These are phyloP conservation scores for Conistra vaccinii DNA, from an alignment of 2,888 invertebrate species.

Conservation along the genomic window DNA sequence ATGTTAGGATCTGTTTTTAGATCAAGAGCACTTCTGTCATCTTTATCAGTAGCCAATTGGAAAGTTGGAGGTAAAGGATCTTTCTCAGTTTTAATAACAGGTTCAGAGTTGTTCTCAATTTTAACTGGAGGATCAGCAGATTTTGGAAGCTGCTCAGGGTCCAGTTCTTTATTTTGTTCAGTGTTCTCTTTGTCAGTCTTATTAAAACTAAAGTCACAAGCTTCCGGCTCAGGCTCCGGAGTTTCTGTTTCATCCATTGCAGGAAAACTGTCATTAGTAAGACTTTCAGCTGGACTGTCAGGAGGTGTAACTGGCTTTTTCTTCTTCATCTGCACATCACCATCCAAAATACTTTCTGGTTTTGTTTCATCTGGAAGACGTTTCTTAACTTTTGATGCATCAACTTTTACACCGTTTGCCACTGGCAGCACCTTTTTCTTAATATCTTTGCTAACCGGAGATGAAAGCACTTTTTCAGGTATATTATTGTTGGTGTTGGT, in stretches of 20 bases:
- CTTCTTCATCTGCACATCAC: conserved; percentile 91
- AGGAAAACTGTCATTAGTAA: conserved; percentile 96
- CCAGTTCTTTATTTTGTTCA: conserved; percentile 83
- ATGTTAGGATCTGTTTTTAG: conserved; percentile 83
- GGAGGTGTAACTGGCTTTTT: conserved; percentile 89
- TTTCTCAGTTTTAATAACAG: conserved; percentile 83
- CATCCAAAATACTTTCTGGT: conserved; percentile 90
- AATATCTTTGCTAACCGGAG: conserved; percentile 83
- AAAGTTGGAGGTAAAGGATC: conserved; percentile 81
- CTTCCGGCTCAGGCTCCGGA: conserved; percentile 87
- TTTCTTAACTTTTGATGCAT: conserved; percentile 91
- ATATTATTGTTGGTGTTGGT: conserved; percentile 81
- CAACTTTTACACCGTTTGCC: conserved; percentile 85
- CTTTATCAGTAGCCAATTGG: conserved; percentile 81
- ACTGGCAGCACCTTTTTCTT: conserved; percentile 84
- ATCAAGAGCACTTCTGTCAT: conserved; percentile 83
- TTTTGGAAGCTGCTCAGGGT: conserved; percentile 77
- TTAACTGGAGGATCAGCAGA: conserved; percentile 82
- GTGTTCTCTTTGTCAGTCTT: conserved; percentile 85
- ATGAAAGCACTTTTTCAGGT: conserved; percentile 82
- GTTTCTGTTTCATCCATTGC: conserved; percentile 93
- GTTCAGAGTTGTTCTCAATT: conserved; percentile 80
- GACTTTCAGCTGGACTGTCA: conserved; percentile 95
- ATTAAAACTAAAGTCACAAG: conserved; percentile 88
- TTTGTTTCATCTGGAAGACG: conserved; percentile 90